Conservation (phyloP, 2,888 invertebrate species). For the Eueremaeus valkanovi region DNA sequence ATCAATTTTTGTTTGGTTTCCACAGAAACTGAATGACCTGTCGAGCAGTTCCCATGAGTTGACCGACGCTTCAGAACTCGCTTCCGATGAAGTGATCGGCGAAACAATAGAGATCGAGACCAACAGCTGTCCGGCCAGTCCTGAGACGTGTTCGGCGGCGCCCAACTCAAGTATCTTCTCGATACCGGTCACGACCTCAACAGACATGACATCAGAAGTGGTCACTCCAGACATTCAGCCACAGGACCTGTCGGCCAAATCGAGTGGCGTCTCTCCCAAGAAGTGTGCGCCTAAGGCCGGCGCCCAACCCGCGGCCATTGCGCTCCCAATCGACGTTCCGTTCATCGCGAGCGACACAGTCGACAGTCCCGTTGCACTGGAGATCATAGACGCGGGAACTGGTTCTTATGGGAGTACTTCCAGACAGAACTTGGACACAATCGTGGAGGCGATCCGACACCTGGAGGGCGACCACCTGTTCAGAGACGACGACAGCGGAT, state of each 20-base stretch:
- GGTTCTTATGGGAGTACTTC: constrained; percentile 60
- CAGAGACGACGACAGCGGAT: constrained; percentile 59
- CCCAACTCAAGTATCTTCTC: neutral
- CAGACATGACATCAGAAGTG: neutral
- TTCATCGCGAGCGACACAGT: constrained; percentile 32
- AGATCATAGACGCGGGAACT: constrained; percentile 12
- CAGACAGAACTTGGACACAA: constrained; percentile 92
- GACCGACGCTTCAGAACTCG: constrained; percentile 1
- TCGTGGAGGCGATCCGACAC: constrained; percentile 96
- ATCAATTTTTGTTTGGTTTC: no score
- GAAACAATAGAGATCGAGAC: constrained; percentile 44
- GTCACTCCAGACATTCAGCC: neutral
- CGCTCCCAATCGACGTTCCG: constrained; percentile 44
- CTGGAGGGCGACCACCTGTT: constrained; percentile 93
- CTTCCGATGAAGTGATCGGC: constrained; percentile 40
- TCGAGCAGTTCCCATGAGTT: constrained; percentile 28
- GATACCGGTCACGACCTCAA: neutral
- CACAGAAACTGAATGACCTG: constrained; percentile 23
- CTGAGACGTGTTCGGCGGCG: neutral
- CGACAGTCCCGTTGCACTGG: constrained; percentile 1
- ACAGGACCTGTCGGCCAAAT: constrained; percentile 26
- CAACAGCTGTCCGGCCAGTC: constrained; percentile 43
- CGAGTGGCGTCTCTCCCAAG: constrained; percentile 18
- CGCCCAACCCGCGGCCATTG: constrained; percentile 43
- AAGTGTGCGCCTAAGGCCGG: constrained; percentile 26